Conservation (phyloP, 2,888 invertebrate genomes). For the Ferdinandea cuprea region DNA sequence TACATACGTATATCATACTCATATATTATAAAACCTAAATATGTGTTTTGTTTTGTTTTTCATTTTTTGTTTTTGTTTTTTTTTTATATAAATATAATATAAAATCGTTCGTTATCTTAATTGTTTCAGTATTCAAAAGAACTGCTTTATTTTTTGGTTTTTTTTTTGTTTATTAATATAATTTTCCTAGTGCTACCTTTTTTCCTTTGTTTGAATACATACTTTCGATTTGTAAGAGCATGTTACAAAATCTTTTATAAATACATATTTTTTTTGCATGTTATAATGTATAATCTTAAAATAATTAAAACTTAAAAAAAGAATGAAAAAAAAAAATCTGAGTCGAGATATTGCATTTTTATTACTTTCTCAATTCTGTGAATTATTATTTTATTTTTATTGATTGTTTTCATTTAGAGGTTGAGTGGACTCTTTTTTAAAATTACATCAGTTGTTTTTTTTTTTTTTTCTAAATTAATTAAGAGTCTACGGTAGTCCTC, state of each 20-base stretch:
- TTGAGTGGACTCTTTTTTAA: slow-evolving; percentile 14
- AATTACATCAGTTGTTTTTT: background rate
- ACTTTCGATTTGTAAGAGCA: slow-evolving; percentile 7
- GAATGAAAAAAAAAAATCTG: background rate
- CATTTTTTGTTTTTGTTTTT: no score
- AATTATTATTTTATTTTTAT: background rate
- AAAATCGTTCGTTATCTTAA: slow-evolving; percentile 46
- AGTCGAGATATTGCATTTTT: slow-evolving; percentile 15
- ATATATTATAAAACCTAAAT: slow-evolving; percentile 31
- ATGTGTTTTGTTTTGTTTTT: no score
- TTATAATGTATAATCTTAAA: background rate
- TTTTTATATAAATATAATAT: slow-evolving; percentile 45
- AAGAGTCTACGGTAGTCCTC: no score
- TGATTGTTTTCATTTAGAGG: background rate
- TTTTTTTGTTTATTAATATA: slow-evolving; percentile 3
- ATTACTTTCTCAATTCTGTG: slow-evolving; percentile 5
- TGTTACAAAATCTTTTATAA: slow-evolving; percentile 25
- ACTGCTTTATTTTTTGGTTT: slow-evolving; percentile 23
- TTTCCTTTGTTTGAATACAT: slow-evolving; percentile 3
- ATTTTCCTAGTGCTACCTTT: slow-evolving; percentile 11
- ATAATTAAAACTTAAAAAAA: slow-evolving; percentile 3
- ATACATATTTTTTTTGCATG: slow-evolving; percentile 4
- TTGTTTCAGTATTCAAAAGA: slow-evolving; percentile 39
- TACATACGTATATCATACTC: slow-evolving; percentile 29
- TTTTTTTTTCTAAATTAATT: background rate